Base-by-base conservation (phyloP, 2,797 vertebrate genomes). In the Steatocranus sp. region DNA sequence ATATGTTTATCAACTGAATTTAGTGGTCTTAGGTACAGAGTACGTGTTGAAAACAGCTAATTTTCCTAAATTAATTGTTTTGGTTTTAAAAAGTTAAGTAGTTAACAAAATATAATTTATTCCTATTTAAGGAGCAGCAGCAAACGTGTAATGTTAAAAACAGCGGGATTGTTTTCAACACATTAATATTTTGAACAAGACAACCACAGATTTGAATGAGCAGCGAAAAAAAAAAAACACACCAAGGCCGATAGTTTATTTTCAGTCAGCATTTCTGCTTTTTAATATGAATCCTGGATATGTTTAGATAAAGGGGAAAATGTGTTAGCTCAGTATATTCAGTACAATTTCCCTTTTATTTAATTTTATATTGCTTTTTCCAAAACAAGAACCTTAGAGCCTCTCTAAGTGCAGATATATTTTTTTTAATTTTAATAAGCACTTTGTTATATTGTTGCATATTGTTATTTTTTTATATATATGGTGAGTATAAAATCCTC, bases 141-240 rank as follows among this genome's bases (percentile, higher is more conserved):
- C 38, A 41, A 15, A 70, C 0, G 1, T 61, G 30, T 61, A 0
- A 61, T 7, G 30, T 61, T 61, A 27, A 70, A 70, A 70, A 70
- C 10, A 27, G 2, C 46, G 15, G 23, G 66, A 46, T 18, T 70
- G 23, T 46, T 27, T 43, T 10, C 20, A 17, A 25, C 36, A 41
- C 36, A 25, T 23, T 23, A 43, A 41, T 43, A 41, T 25, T 43
- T 43, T 68, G 20, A 68, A 68, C 38, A 18, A 43, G 23, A 70
- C 15, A 46, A 70, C 15, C 15, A 70, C 23, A 30, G 66, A 46
- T 70, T 70, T 30, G 15, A 70, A 46, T 30, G 23, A 8, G 5
- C 10, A 46, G 14, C 1, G 4, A 0, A 7, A 23, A 18, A n/a
- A n/a, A n/a, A 23, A 46, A 53, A 56, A n/a, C 41, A 27, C 2